These are phyloP conservation scores for Stegophylla sp. DNA, from an alignment of 2,888 invertebrate species.

Conservation along the genomic window DNA sequence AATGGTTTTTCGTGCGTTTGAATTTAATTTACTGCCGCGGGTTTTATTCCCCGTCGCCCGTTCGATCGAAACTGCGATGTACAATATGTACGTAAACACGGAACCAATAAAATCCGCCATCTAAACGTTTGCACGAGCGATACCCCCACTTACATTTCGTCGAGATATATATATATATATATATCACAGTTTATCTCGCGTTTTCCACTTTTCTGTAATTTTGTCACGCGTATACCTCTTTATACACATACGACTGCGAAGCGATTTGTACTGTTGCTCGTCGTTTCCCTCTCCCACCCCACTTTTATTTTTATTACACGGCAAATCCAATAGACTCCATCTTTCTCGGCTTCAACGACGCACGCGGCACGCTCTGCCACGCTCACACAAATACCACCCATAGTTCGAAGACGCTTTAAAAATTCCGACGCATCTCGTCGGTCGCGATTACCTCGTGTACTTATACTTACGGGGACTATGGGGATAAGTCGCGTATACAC, in stretches of 20 bases:
- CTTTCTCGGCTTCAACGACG: conserved; percentile 11
- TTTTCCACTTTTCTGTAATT: conserved; percentile 18
- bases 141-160: neutral
- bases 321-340: conserved; percentile 25
- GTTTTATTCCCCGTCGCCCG: too few relatives aligned
- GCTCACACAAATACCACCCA: neutral
- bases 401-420: neutral
- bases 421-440: neutral
- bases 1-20: too few relatives aligned
- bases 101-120: neutral
- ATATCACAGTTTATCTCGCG: neutral
- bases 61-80: too few relatives aligned
- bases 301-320: too few relatives aligned
- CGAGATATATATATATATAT: too few relatives aligned
- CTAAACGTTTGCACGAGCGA: neutral
- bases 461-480: too few relatives aligned
- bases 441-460: neutral
- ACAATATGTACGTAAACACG: too few relatives aligned
- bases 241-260: neutral
- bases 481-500: too few relatives aligned
- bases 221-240: conserved; percentile 13
- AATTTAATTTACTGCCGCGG: too few relatives aligned
- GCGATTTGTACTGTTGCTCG: conserved; percentile 6
- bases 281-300: too few relatives aligned
- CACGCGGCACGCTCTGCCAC: too few relatives aligned